Evolutionary conservation across 1,140 invertebrate species (phyloP).

Genomic region (Apis laboriosa): DNA sequence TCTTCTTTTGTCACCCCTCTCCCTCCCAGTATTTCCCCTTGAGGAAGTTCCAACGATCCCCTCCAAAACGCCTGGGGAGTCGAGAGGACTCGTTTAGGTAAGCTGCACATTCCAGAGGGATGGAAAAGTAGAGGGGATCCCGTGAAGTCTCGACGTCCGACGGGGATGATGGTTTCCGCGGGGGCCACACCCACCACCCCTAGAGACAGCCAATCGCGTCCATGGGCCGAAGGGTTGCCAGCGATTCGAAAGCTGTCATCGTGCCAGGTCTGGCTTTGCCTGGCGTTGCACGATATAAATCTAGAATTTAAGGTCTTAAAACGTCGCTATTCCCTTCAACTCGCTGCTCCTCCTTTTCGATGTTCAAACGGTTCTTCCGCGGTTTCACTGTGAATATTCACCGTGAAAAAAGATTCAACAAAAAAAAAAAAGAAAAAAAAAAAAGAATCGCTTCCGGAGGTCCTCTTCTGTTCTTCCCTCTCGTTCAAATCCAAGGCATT

Average conservation of each 20-base stretch:
- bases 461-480: neutral
- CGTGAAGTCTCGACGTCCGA: conserved; percentile 61
- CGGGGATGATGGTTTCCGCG: conserved; percentile 64
- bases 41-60: conserved; percentile 46
- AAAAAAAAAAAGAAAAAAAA: too few relatives aligned
- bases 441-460: conserved; percentile 13
- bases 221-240: conserved; percentile 59
- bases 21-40: conserved; percentile 9
- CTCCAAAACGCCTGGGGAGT: conserved; percentile 38
- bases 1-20: conserved; percentile 46
- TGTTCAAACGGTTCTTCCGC: conserved; percentile 31
- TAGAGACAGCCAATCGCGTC: conserved; percentile 68
- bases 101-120: conserved; percentile 64
- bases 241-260: conserved; percentile 68
- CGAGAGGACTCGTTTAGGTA: conserved; percentile 65
- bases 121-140: conserved; percentile 63
- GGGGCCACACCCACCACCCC: conserved; percentile 72
- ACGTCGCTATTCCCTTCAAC: conserved; percentile 46
- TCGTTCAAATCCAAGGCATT: neutral
- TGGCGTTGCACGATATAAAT: conserved; percentile 65
- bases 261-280: conserved; percentile 53
- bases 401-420: conserved; percentile 30
- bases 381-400: conserved; percentile 26
- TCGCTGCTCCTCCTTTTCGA: conserved; percentile 42
- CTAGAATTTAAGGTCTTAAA: conserved; percentile 73